Percentiles rank a stretch among this genome's conserved stretches.
These are phyloP conservation scores for Hassar affinis DNA, from an alignment of 2,113 vertebrate genomes.

Conservation along the genomic window DNA sequence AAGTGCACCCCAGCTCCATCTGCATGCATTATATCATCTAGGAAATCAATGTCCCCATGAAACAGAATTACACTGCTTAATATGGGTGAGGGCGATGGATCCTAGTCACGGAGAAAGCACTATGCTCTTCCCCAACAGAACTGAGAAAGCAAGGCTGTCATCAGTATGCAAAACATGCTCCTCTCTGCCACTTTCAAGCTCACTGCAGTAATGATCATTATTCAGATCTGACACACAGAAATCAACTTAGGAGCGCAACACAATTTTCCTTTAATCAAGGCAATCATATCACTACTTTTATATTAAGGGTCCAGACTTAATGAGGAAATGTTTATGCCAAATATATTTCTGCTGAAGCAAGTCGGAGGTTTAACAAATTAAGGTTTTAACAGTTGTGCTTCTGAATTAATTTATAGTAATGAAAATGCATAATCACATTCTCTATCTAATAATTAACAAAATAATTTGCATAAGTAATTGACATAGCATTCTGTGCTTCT, in stretches of 20 bases:
- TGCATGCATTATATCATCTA: constrained; percentile 45
- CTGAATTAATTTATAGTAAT: neutral
- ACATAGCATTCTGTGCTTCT: neutral
- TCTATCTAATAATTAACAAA: neutral
- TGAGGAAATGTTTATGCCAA: constrained; percentile 27
- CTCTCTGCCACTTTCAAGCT: constrained; percentile 42
- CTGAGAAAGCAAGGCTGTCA: constrained; percentile 34
- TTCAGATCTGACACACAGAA: constrained; percentile 63
- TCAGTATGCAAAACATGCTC: constrained; percentile 55
- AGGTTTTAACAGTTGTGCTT: neutral
- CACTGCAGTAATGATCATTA: constrained; percentile 57
- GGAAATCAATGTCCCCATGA: constrained; percentile 48
- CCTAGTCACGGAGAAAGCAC: constrained; percentile 16
- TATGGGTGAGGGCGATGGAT: constrained; percentile 44
- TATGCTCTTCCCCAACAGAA: neutral
- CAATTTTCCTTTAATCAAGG: constrained; percentile 59
- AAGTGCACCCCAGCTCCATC: constrained; percentile 56
- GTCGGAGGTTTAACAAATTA: neutral
- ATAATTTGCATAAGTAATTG: neutral
- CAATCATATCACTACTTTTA: constrained; percentile 55
- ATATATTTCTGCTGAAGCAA: constrained; percentile 18
- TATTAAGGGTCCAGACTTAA: constrained; percentile 41
- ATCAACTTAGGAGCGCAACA: constrained; percentile 52
- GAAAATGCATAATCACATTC: neutral
- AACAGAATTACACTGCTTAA: constrained; percentile 48